These are phyloP conservation scores for Rhimphoctona megacephalus DNA, from an alignment of 2,888 invertebrate species.

Conservation along the genomic window DNA sequence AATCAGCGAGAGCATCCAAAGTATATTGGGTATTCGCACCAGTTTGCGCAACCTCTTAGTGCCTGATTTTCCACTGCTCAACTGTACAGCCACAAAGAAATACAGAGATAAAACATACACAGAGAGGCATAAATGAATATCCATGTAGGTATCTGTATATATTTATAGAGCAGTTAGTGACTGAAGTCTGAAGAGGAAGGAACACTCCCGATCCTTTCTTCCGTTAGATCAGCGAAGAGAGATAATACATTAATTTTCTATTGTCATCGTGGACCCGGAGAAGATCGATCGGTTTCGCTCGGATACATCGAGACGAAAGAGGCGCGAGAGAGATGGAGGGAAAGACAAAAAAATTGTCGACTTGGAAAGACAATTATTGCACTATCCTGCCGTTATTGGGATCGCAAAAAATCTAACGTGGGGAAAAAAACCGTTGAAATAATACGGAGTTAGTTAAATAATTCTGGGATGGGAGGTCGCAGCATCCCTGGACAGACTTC, in stretches of 20 bases:
- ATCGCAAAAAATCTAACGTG: not conserved
- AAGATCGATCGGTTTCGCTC: constrained; percentile 75
- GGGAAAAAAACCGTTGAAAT: constrained; percentile 18
- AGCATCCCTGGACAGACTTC: constrained; percentile 11
- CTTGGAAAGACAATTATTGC: constrained; percentile 31
- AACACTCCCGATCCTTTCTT: constrained; percentile 40
- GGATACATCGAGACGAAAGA: constrained; percentile 30
- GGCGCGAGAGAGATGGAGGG: not conserved
- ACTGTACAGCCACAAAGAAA: constrained; percentile 20
- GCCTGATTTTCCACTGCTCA: constrained; percentile 49
- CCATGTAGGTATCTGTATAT: not conserved
- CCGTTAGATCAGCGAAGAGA: constrained; percentile 63
- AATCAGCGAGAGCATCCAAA: constrained; percentile 55
- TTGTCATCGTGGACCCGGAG: constrained; percentile 76
- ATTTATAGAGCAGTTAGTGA: not conserved
- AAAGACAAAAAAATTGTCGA: constrained; percentile 11
- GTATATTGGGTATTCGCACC: constrained; percentile 40
- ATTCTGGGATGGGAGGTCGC: constrained; percentile 6
- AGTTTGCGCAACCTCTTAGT: constrained; percentile 57
- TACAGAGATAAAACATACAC: not conserved
- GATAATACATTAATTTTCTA: constrained; percentile 83
- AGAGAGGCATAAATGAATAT: constrained; percentile 16
- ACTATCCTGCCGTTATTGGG: constrained; percentile 4
- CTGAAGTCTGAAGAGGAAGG: constrained; percentile 19
- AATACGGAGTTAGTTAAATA: not conserved